Percentiles rank a stretch among this genome's conserved stretches.
phyloP scores from a whole-genome alignment of 2,797 vertebrate species.

The Protosalanx chinensis region DNA sequence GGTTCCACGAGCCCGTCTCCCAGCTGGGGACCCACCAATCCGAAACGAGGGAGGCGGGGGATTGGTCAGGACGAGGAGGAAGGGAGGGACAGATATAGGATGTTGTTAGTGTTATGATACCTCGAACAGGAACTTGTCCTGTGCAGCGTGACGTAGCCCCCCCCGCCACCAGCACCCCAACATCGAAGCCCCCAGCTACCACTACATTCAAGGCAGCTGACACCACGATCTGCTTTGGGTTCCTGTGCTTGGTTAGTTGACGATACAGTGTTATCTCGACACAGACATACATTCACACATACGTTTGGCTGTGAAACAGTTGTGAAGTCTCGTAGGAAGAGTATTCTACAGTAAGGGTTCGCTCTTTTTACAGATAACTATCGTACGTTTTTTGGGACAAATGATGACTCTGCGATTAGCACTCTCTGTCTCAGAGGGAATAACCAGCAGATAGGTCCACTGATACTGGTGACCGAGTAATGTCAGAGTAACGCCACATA shows the following conservation, averaged over 20 bases:
- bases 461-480: too few species aligned
- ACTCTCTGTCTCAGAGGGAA: not conserved
- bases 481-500: too few species aligned
- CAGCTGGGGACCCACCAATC: slow-evolving; percentile 71
- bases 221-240: not conserved
- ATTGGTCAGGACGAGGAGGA: too few species aligned
- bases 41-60: not conserved
- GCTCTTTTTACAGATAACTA: too few species aligned
- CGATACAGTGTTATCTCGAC: not conserved
- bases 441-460: not conserved
- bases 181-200: slow-evolving; percentile 5
- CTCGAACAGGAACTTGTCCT: too few species aligned
- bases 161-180: not conserved
- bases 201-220: not conserved
- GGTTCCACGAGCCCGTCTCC: slow-evolving; percentile 82
- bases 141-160: not conserved
- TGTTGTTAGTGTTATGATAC: not conserved
- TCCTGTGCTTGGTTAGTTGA: not conserved
- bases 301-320: not conserved
- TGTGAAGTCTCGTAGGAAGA: not conserved
- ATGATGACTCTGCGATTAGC: not conserved
- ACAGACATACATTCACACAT: not conserved
- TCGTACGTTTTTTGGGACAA: not conserved
- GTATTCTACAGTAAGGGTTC: not conserved
- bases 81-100: not conserved